Evolutionary conservation across 2,888 invertebrate genomes (phyloP), one percentile per base, ranked within the genome.

Genomic region (Epistrophe eligans): DNA sequence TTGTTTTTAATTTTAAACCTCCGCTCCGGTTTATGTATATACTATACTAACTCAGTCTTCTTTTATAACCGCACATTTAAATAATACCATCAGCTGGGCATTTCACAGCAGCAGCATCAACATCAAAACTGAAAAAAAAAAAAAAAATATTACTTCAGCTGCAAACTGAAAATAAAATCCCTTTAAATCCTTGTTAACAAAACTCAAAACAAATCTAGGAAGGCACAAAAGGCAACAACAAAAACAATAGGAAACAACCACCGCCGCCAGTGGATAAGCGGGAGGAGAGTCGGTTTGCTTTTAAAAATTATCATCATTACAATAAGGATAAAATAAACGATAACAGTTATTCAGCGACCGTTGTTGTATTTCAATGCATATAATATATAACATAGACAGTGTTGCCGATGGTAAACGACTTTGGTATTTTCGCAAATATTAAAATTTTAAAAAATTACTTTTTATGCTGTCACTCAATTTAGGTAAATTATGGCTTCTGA

Each of bases 161-260:
- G 52, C 35, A 50, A 77, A 55, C 6, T 55, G 60, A 52, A 43
- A 73, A 74, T 50, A 77, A 50, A 82, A 82, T 77, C 72, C 35
- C 58, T 11, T 77, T 50, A 76, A 58, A 71, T 48, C 81, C 71
- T 57, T 60, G 66, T 48, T 28, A 55, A 82, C 50, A 77, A 67
- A 64, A 81, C 55, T 57, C 48, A 71, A 62, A 70, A 76, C 35
- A 81, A 81, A 76, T 71, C 71, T 71, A 50, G 48, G 5, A 35
- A 50, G 35, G 19, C 24, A 43, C 15, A 43, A 38, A 2, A 1
- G 1, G 2, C 32, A 13, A 1, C 17, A 48, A 66, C 45, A 17
- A 66, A 66, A 66, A 66, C 17, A 66, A 66, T 55, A n/a, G n/a
- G 17, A 15, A 48, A n/a, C 35, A 32, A 15, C 1, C 35, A n/a